Evolutionary conservation across 2,797 vertebrate genomes (phyloP).

Genomic region (Sciurus vulgaris): DNA sequence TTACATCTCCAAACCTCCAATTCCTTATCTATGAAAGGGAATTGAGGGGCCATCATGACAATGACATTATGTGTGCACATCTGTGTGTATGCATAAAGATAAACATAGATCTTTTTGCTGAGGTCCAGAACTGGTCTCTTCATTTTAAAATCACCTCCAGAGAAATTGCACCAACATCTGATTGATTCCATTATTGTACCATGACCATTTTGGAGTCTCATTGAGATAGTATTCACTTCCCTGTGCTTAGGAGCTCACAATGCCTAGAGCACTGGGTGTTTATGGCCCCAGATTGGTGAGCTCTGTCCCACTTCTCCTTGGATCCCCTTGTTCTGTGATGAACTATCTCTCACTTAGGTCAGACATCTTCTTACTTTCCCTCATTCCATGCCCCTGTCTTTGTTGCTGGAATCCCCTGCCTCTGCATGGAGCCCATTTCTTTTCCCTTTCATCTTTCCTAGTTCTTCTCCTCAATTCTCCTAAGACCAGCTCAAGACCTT

Average conservation of each 20-base stretch:
- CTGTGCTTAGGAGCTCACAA: not conserved
- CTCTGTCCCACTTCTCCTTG: not conserved
- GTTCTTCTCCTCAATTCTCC: not conserved
- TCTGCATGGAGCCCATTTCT: not conserved
- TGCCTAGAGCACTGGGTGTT: not conserved
- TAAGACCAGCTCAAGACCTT: not conserved
- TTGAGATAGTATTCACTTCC: not conserved
- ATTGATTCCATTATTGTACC: not conserved
- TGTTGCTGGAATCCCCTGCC: not conserved
- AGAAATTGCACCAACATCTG: not conserved
- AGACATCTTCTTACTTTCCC: not conserved
- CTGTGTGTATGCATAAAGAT: not conserved
- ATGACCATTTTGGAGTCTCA: not conserved
- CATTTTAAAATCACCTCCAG: not conserved
- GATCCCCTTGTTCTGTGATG: not conserved
- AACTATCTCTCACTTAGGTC: not conserved
- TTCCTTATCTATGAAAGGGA: not conserved
- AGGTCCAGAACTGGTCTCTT: not conserved
- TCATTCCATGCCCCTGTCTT: not conserved
- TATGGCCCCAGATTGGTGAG: no score
- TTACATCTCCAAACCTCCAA: not conserved
- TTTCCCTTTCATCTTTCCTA: not conserved
- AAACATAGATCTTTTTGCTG: not conserved
- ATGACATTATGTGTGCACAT: not conserved
- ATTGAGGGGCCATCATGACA: no score